phyloP scores from a whole-genome alignment of 2,113 vertebrate species.

The Heterotis niloticus region DNA sequence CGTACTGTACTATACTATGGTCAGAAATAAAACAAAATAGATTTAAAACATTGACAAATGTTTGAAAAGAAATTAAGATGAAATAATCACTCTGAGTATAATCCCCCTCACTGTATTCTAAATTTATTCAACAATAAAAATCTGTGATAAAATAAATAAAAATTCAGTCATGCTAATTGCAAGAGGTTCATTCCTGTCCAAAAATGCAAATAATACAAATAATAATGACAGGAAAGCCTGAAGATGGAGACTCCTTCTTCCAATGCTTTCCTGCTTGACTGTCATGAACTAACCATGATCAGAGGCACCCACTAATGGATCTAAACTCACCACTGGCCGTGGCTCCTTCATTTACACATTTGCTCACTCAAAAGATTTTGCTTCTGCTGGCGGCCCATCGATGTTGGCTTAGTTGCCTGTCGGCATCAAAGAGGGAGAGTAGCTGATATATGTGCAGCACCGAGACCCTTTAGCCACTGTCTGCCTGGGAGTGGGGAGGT shows the following conservation, averaged over 20 bases:
- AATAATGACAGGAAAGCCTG: background rate
- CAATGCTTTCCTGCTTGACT: background rate
- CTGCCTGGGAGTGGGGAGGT: too few species aligned
- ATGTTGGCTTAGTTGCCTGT: constrained; percentile 14
- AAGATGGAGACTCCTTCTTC: background rate
- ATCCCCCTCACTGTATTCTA: too few species aligned
- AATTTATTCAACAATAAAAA: background rate
- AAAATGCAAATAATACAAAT: background rate
- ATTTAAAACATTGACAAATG: too few species aligned
- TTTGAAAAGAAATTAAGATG: too few species aligned
- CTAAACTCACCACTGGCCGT: background rate
- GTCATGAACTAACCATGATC: background rate
- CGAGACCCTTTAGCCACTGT: too few species aligned
- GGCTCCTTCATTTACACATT: background rate
- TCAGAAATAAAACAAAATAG: too few species aligned
- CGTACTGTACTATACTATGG: too few species aligned
- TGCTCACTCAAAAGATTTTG: background rate
- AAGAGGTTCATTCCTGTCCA: background rate
- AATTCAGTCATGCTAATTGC: background rate
- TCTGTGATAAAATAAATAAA: background rate
- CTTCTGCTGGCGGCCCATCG: background rate
- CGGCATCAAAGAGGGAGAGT: background rate
- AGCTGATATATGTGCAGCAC: too few species aligned
- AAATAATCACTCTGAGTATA: too few species aligned
- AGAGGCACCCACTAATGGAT: background rate